Conservation (phyloP, 2,888 invertebrate species). For the Scaptomyza flava region DNA sequence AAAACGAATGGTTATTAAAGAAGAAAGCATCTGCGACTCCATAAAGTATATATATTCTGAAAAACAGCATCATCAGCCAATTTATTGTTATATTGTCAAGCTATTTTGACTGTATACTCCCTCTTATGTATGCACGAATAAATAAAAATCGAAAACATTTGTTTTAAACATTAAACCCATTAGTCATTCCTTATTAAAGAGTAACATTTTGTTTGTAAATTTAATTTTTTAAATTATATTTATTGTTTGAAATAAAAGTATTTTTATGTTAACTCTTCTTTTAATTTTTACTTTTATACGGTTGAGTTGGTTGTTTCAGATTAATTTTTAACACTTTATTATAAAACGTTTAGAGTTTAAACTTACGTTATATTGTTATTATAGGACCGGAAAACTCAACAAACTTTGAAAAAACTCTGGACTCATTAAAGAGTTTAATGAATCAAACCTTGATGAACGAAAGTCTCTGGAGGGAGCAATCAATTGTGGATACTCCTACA, state of each 20-base stretch:
- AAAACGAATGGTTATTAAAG: too few relatives aligned
- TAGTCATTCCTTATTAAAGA: too few relatives aligned
- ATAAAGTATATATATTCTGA: too few relatives aligned
- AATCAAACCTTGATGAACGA: constrained; percentile 72
- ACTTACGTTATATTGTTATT: constrained; percentile 42
- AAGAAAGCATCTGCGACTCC: too few relatives aligned
- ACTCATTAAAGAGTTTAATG: constrained; percentile 69
- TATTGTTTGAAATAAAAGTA: constrained; percentile 10
- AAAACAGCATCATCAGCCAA: too few relatives aligned
- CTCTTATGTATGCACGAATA: too few relatives aligned
- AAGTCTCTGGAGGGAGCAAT: constrained; percentile 80
- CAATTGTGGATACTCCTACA: constrained; percentile 57
- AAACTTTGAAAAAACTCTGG: constrained; percentile 49
- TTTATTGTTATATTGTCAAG: too few relatives aligned
- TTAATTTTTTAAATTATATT: constrained; percentile 6
- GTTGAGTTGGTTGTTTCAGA: constrained; percentile 25
- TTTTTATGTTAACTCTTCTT: constrained; percentile 1
- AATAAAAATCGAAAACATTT: too few relatives aligned
- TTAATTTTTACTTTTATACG: constrained; percentile 1
- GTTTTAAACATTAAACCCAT: too few relatives aligned
- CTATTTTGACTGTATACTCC: too few relatives aligned
- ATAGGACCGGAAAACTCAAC: constrained; percentile 46
- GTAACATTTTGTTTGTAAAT: constrained; percentile 6
- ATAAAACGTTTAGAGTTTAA: constrained; percentile 13
- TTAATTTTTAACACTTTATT: neutral